phyloP scores from a whole-genome alignment of 2,113 vertebrate species.

The Spilogale gracilis region DNA sequence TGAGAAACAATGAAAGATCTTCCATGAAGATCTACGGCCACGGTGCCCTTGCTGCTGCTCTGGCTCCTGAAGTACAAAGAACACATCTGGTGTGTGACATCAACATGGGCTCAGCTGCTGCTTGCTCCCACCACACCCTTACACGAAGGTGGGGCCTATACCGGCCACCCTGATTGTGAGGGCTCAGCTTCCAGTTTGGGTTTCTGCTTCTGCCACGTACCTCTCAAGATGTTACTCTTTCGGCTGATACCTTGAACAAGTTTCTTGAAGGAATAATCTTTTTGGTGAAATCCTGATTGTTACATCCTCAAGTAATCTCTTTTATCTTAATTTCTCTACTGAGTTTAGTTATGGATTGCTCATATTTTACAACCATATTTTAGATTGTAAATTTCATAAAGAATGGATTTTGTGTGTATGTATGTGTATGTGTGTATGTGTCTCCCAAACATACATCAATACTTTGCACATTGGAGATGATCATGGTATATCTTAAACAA shows the following conservation, averaged over 20 bases:
- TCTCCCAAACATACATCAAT: not conserved
- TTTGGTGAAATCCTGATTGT: not conserved
- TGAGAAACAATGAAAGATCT: not conserved
- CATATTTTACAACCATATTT: not conserved
- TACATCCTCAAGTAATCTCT: not conserved
- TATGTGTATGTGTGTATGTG: not conserved
- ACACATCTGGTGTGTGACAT: not conserved
- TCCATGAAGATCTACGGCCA: not conserved
- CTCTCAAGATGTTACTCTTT: not conserved
- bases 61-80: not conserved
- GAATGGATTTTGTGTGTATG: not conserved
- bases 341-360: not conserved
- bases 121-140: not conserved
- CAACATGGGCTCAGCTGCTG: not conserved
- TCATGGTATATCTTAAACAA: not conserved
- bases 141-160: not conserved
- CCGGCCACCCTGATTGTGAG: too few relatives aligned
- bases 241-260: not conserved
- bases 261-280: not conserved
- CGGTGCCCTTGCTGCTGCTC: not conserved
- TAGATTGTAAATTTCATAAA: not conserved
- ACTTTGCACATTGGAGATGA: not conserved
- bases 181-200: not conserved
- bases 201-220: not conserved
- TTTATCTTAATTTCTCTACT: not conserved